Evolutionary conservation across 2,797 vertebrate genomes (phyloP), one percentile per base, ranked within the genome.

Genomic region (Thalassophryne amazonica): DNA sequence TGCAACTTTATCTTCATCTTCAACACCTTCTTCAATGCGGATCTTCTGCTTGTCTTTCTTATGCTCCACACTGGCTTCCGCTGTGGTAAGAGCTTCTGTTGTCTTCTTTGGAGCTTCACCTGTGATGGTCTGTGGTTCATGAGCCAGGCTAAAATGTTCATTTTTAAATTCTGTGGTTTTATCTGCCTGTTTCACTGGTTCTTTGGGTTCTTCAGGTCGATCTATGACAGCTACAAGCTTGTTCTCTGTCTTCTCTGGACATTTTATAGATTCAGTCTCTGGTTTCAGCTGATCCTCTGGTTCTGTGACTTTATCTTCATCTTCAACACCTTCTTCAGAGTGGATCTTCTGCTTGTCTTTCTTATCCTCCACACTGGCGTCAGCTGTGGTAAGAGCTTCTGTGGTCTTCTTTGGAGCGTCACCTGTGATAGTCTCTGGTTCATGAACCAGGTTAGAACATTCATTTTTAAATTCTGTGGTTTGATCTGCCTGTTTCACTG

Each of bases 51-150:
- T 42, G 50, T 4, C 15, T 5, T 24, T 42, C 23, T 30, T 27
- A 38, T 58, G 25, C 27, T 23, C 14, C n/a, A n/a, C 5, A 40
- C 47, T 48, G 24, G 13, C 19, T n/a, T n/a, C n/a, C n/a, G n/a
- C n/a, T n/a, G n/a, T n/a, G n/a, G n/a, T n/a, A n/a, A n/a, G n/a
- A n/a, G n/a, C n/a, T n/a, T n/a, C n/a, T n/a, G n/a, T 21, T 13
- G 11, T 16, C 24, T 50, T 45, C 9, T 31, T 14, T 37, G 13
- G 3, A 24, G n/a, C 15, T 46, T 61, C 37, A 13, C 41, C 4
- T 3, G 6, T 24, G 2, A 13, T n/a, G 8, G 4, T n/a, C n/a
- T n/a, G n/a, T n/a, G n/a, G 10, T 30, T 46, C 5, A 18, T 31
- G 18, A 24, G 37, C n/a, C 14, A 14, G 5, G 1, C 39, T 13